Evolutionary conservation across 2,797 vertebrate species (phyloP), one percentile per base, ranked within the genome.

Genomic region (Xenentodon cancila): DNA sequence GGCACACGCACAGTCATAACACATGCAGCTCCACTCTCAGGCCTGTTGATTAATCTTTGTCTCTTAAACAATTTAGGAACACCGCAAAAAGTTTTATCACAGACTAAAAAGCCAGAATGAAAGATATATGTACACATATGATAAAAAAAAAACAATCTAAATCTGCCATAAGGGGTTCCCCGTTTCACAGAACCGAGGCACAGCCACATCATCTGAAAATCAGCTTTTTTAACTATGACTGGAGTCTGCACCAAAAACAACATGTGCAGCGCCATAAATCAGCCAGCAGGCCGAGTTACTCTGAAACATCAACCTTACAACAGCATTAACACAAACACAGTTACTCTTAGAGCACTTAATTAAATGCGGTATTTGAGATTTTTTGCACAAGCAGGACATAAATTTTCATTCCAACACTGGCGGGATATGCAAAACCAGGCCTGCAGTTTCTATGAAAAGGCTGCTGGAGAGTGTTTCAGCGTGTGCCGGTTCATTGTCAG

Each of bases 321-420:
- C 70, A 53, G 50, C 65, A 76, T 81, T 79, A 82, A 80, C 79
- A 85, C 66, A 61, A 73, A 70, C 60, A 64, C 70, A 80, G 82
- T 75, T 75, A 84, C 60, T 79, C 60, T 0, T 44, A 47, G 52
- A 53, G 59, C 69, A 73, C 68, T 86, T 80, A 42, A 88, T 86
- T 75, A 82, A 80, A 73, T 67, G 79, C 50, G 63, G 61, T 64
- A 3, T 58, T 55, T 59, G 43, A 68, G 77, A 60, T 11, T 62
- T 84, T 86, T 80, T 62, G 59, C 60, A 55, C 78, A 68, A 82
- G 65, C 75, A 75, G 68, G 65, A 71, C 65, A 78, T 80, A 81
- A 59, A 77, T 88, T 72, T 53, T 44, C 51, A 53, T 73, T 59
- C 20, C 51, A 60, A 68, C 52, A 60, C 25, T 34, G 19, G 44